phyloP scores from a whole-genome alignment of 2,113 vertebrate species.

The Gymnarchus niloticus region DNA sequence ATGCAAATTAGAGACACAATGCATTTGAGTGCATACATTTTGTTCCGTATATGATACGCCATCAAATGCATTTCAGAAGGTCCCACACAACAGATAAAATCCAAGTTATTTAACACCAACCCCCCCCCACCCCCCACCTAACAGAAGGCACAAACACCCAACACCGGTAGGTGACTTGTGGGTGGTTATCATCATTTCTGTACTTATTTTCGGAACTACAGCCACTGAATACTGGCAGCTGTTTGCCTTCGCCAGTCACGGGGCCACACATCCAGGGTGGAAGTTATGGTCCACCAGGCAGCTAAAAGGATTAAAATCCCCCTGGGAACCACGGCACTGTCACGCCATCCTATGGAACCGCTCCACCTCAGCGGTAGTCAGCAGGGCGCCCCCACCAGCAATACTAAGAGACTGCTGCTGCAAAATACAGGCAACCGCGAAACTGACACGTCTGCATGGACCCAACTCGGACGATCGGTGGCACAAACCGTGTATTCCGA shows the following conservation, averaged over 20 bases:
- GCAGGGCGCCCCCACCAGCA: neutral
- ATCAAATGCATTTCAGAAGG: conserved; percentile 17
- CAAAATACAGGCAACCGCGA: too few species aligned
- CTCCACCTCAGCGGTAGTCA: neutral
- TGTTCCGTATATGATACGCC: conserved; percentile 19
- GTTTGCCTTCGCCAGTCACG: too few species aligned
- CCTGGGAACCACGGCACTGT: neutral
- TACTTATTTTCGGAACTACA: neutral
- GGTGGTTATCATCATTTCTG: neutral
- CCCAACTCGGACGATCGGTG: neutral
- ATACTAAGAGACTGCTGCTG: too few species aligned
- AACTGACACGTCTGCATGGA: neutral
- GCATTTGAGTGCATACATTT: conserved; percentile 27
- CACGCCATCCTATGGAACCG: neutral
- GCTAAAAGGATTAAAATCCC: neutral
- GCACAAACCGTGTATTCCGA: neutral
- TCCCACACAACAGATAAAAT: conserved; percentile 13
- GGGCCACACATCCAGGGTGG: too few species aligned
- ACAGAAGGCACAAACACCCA: conserved; percentile 55
- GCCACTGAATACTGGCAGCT: too few species aligned
- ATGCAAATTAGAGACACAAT: conserved; percentile 24
- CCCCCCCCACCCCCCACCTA: neutral
- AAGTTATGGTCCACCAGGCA: too few species aligned
- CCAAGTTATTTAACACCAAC: conserved; percentile 23
- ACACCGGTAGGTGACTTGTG: conserved; percentile 31